Evolutionary conservation across 2,888 invertebrate species (phyloP), one percentile per base, ranked within the genome.

Genomic region (Hoplodrina ambigua): DNA sequence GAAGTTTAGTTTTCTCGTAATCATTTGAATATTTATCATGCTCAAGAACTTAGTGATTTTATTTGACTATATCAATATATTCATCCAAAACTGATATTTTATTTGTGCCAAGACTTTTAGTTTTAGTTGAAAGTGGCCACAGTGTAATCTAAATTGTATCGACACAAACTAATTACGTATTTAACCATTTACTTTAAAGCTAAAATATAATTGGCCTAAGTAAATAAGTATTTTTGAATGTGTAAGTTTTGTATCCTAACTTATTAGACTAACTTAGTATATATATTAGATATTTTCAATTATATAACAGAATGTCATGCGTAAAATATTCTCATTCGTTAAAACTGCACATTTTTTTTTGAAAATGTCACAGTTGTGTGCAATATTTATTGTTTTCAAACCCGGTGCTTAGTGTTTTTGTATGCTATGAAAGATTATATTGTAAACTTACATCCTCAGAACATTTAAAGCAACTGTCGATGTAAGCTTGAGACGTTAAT

Each of bases 51-150:
- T 66, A 78, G 74, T 81, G 82, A 73, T 84, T 84, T 88, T 86
- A 85, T 86, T 86, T 81, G 80, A 84, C 85, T 83, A 75, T 88
- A 84, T 83, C 81, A 81, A 86, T 84, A 80, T 87, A 80, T 85
- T 82, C 83, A 87, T 86, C 81, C 82, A 86, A 89, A 89, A 87
- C 86, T 88, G 87, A 91, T 91, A 90, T 93, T 92, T 84, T 90
- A 90, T 94, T 94, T 93, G 95, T 95, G 95, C 95, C 95, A 95
- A 95, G 91, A 93, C 88, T 92, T 93, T 92, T 90, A 91, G 91
- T 87, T 83, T 86, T 90, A 87, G 85, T 91, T 88, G 85, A 86
- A 82, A 76, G 84, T 88, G 87, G 89, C 89, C 88, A 88, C 89
- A 85, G 85, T 82, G 81, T 85, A 86, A 85, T 85, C 83, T 85